These are phyloP conservation scores for Diogma glabrata DNA, from an alignment of 2,888 invertebrate species.

Conservation along the genomic window DNA sequence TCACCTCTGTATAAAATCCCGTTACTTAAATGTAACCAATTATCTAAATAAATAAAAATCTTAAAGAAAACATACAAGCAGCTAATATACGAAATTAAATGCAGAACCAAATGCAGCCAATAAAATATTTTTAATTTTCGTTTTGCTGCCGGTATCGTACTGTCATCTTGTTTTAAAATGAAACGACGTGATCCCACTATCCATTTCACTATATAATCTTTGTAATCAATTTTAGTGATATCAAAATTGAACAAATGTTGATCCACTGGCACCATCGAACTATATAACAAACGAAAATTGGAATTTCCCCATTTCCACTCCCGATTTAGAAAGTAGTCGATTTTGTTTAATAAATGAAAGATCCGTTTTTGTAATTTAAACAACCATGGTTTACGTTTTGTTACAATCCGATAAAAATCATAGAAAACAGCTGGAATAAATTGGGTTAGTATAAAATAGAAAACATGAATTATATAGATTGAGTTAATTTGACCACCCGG, in stretches of 20 bases:
- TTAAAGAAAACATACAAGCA: no score
- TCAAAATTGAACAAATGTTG: constrained; percentile 39
- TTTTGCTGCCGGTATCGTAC: constrained; percentile 18
- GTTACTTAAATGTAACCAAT: no score
- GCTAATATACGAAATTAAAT: no score
- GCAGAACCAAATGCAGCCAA: constrained; percentile 7
- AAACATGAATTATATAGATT: constrained; percentile 34
- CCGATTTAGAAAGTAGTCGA: constrained; percentile 39
- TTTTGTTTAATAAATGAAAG: constrained; percentile 33
- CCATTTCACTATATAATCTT: constrained; percentile 37
- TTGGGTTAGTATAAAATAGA: constrained; percentile 41
- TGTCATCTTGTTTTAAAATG: constrained; percentile 36
- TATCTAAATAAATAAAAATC: no score
- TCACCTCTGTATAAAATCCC: no score
- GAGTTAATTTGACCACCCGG: constrained; percentile 28
- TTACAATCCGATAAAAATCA: constrained; percentile 36
- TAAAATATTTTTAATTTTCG: constrained; percentile 14
- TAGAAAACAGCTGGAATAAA: constrained; percentile 42
- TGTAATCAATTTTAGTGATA: constrained; percentile 24
- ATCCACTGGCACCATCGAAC: constrained; percentile 20
- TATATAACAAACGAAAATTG: constrained; percentile 27
- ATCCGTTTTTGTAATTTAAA: constrained; percentile 38
- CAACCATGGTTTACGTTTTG: constrained; percentile 38
- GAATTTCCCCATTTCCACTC: constrained; percentile 36
- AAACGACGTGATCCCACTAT: constrained; percentile 37